Base-by-base conservation (phyloP, 2,113 vertebrate genomes). In the Dipodomys merriami region DNA sequence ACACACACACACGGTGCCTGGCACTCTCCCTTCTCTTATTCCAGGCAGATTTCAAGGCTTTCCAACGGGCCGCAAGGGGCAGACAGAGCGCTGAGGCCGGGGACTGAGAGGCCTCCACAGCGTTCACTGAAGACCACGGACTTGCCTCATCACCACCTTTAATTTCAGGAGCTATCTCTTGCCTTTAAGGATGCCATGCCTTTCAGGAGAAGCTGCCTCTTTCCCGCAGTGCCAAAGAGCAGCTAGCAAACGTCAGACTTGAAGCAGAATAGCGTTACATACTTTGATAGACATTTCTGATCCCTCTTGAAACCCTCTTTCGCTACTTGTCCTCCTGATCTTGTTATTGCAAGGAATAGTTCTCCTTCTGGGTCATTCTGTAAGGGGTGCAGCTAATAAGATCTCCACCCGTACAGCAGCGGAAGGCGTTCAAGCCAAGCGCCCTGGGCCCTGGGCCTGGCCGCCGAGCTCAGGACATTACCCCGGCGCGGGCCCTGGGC, bases 401-500 rank as follows among this genome's bases (percentile, higher is more conserved):
- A 91, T 89, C 53, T 64, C n/a, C 30, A 46, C 69, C 44, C 80
- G 91, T 22, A 25, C 44, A 57, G n/a, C 18, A 27, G n/a, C 46
- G 69, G 67, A 67, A 27, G 53, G 4, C 60, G 57, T 23, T 16
- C 44, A 86, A 83, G 8, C 13, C 68, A 93, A 81, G 64, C 0
- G 27, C 68, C 39, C 39, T 39, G 39, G 39, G 39, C 39, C 39
- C 39, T 39, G 39, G 39, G 39, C 39, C 39, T 39, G 35, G 35
- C 35, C 35, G 3, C 35, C 3, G 57, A 90, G 57, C 4, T 27
- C 44, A 85, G 39, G 29, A 79, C 79, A 11, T 97, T 97, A 99
- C 99, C 99, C 98, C 99, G 98, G 85, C 99, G 98, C 81, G 35
- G n/a, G 35, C 35, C 35, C 35, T 39, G 35, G 35, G 35, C 35